Conservation (phyloP, 2,113 vertebrate species). For the Chaetodon trifascialis region DNA sequence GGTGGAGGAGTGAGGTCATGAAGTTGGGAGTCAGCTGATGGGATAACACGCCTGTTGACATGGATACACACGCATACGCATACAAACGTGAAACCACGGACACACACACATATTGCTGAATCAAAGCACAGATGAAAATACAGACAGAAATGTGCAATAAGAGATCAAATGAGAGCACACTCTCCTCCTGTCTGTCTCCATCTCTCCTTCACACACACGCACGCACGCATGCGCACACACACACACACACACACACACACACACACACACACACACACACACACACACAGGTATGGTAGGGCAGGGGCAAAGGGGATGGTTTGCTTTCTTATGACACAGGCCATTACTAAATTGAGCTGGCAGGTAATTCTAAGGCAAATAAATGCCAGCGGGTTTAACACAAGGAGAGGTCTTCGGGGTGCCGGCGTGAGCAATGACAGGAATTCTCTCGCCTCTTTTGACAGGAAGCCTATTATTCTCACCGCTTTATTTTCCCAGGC, state of each 20-base stretch:
- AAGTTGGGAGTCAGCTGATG: constrained; percentile 82
- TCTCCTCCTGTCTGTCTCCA: background rate
- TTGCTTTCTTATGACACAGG: constrained; percentile 95
- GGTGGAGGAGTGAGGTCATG: constrained; percentile 76
- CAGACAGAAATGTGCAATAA: constrained; percentile 15
- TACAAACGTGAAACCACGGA: background rate
- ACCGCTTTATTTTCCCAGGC: constrained; percentile 79
- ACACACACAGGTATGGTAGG: constrained; percentile 39
- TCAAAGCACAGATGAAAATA: constrained; percentile 22
- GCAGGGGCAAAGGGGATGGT: constrained; percentile 83
- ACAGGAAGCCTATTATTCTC: constrained; percentile 85
- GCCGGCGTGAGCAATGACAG: constrained; percentile 70
- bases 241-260: constrained; percentile 25
- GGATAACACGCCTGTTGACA: constrained; percentile 71
- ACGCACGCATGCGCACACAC: constrained; percentile 12
- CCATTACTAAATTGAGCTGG: constrained; percentile 87
- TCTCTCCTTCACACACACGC: constrained; percentile 9
- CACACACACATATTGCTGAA: background rate
- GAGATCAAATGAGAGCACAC: background rate
- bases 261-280: constrained; percentile 15
- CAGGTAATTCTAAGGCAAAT: constrained; percentile 91
- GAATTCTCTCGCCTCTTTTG: constrained; percentile 76
- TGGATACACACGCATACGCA: background rate
- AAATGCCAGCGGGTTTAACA: constrained; percentile 85
- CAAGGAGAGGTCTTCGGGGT: constrained; percentile 76